Evolutionary conservation across 2,888 invertebrate species (phyloP).

Genomic region (Phengaris alcon): DNA sequence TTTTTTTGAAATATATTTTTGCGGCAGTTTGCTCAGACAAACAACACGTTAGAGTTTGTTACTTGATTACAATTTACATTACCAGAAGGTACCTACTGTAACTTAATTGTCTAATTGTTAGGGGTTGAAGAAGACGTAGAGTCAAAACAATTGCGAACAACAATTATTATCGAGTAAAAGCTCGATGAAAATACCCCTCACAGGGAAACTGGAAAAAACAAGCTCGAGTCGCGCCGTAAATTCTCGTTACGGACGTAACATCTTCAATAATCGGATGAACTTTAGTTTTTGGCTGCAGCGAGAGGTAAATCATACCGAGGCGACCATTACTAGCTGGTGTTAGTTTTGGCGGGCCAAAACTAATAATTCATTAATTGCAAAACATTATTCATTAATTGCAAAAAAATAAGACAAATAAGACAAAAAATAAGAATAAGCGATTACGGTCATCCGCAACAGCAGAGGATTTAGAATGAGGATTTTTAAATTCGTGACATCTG

Average conservation of each 20-base stretch:
- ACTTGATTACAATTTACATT: too few relatives aligned
- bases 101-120: constrained; percentile 2
- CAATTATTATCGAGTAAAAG: not conserved
- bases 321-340: constrained; percentile 36
- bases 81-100: not conserved
- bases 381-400: not conserved
- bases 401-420: too few relatives aligned
- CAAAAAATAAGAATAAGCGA: too few relatives aligned
- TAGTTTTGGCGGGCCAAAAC: constrained; percentile 28
- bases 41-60: too few relatives aligned
- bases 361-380: not conserved
- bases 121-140: not conserved
- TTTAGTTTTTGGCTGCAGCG: constrained; percentile 36
- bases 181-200: not conserved
- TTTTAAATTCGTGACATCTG: too few relatives aligned
- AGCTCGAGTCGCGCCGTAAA: constrained; percentile 35
- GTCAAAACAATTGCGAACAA: not conserved
- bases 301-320: constrained; percentile 37
- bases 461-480: too few relatives aligned
- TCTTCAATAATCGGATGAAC: constrained; percentile 38
- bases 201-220: constrained; percentile 18
- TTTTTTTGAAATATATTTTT: too few relatives aligned
- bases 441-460: too few relatives aligned
- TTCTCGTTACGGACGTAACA: constrained; percentile 34
- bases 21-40: too few relatives aligned